These are phyloP conservation scores for Campoplex capitator DNA, from an alignment of 2,888 invertebrate species.

Conservation along the genomic window DNA sequence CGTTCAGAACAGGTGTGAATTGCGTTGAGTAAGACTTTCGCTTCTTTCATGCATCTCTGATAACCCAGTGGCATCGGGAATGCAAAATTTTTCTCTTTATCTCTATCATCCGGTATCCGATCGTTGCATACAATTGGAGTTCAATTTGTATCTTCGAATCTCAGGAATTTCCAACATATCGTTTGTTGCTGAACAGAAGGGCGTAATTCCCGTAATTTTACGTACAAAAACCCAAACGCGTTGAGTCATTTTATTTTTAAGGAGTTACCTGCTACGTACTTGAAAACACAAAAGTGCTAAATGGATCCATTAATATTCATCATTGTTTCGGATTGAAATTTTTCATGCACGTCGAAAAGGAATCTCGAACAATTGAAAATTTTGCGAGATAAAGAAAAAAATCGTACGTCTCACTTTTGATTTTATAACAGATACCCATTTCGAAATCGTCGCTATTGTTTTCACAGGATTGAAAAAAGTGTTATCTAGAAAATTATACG, in stretches of 20 bases:
- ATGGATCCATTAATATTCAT: slow-evolving; percentile 7
- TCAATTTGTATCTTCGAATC: slow-evolving; percentile 32
- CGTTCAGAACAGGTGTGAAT: slow-evolving; percentile 12
- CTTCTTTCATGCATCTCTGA: slow-evolving; percentile 25
- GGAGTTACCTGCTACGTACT: not conserved
- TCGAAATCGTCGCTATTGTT: not conserved
- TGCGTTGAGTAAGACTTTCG: slow-evolving; percentile 22
- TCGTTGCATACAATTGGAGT: slow-evolving; percentile 33
- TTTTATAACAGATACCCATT: not conserved
- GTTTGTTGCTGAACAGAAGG: not conserved
- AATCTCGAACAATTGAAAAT: slow-evolving; percentile 25
- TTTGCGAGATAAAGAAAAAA: slow-evolving; percentile 6
- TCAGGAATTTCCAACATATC: slow-evolving; percentile 23
- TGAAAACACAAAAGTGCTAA: not conserved
- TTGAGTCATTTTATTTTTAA: not conserved
- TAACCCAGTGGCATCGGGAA: slow-evolving; percentile 6
- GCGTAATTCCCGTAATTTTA: not conserved
- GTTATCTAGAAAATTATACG: not conserved
- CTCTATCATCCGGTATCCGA: slow-evolving; percentile 48
- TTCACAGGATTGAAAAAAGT: not conserved
- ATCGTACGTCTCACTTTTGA: slow-evolving; percentile 31
- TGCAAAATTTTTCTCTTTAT: slow-evolving; percentile 22
- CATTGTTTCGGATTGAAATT: slow-evolving; percentile 55
- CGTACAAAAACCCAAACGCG: not conserved
- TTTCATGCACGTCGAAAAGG: slow-evolving; percentile 11